Base-by-base conservation (phyloP, 92 coral and sea anemone genomes). In the Meandrina meandrites region DNA sequence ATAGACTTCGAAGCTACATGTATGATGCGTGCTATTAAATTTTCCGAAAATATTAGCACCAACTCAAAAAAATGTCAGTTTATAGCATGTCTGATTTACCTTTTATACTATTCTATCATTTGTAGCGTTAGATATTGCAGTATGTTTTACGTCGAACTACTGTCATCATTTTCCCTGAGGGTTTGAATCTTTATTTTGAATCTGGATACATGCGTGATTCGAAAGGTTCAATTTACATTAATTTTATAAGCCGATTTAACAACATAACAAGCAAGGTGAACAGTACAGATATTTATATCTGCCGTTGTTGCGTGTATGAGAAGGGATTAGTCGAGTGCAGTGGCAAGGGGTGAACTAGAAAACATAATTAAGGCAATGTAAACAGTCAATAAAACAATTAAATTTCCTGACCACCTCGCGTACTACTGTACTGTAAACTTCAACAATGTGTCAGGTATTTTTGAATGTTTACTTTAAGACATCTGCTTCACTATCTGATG, bases 1-100 rank as follows among this genome's bases (percentile, higher is more conserved):
- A 9, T 1, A 37, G 58, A 31, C 48, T 76, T 60, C 48, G 36
- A 53, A 58, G 37, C 11, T 48, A 0, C 53, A 48, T 48, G 53
- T 7, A 48, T 48, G 14, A 0, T 4, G 53, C 30, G 64, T 30
- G 60, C 45, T 12, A 10, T 47, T 17, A 0, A 21, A 35, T 74
- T 62, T 76, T 57, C 9, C 58, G 19, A 40, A 28, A 18, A n/a
- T 74, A 47, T 58, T 22, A 77, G 32, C n/a, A 22, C 27, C 34
- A 76, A 76, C 67, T 85, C 60, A 66, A 85, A 75, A n/a, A 37
- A 74, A 56, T 85, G 34, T 8, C 16, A 73, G 30, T 47, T 64
- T 21, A 62, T 45, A 48, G 13, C 27, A 62, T 21, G 51, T 27
- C 54, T 53, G 73, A 22, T 37, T 51, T 35, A 8, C 16, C 27